Percentiles rank a stretch among this genome's conserved stretches.
Evolutionary conservation across 2,113 vertebrate genomes (phyloP).

Genomic region (Melanotaenia duboulayi): DNA sequence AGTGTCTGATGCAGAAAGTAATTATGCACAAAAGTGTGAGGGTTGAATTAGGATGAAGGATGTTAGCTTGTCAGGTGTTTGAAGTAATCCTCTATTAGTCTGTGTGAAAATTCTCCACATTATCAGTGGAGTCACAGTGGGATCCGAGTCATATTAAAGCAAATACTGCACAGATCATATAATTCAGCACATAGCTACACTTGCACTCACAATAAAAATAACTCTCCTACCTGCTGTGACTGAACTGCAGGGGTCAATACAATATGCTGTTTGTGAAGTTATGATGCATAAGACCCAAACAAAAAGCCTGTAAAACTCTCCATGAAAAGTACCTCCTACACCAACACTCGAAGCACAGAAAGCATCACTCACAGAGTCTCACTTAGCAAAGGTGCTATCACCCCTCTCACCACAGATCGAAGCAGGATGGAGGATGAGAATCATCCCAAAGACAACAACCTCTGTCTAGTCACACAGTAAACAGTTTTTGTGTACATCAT

Average conservation of each 20-base stretch:
- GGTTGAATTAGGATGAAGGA: background rate
- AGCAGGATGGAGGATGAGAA: slow-evolving; percentile 24
- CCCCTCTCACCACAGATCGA: slow-evolving; percentile 20
- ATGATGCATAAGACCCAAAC: slow-evolving; percentile 16
- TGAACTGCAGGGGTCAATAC: slow-evolving; percentile 1
- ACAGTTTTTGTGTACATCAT: background rate
- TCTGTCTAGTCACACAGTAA: background rate
- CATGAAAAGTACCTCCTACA: slow-evolving; percentile 38
- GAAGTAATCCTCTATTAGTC: background rate
- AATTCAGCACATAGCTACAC: background rate
- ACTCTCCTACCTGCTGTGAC: background rate
- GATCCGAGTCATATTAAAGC: background rate
- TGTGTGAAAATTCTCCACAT: background rate
- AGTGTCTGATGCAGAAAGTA: background rate
- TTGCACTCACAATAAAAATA: slow-evolving; percentile 6
- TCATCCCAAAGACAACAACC: slow-evolving; percentile 23
- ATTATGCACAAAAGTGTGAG: slow-evolving; percentile 2
- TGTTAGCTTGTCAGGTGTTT: background rate
- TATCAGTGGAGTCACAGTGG: background rate
- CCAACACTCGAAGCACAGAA: slow-evolving; percentile 14
- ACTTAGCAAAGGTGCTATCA: slow-evolving; percentile 29
- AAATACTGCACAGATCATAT: background rate
- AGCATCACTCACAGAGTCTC: slow-evolving; percentile 17
- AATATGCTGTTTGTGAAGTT: slow-evolving; percentile 8
- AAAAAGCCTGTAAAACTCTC: slow-evolving; percentile 31